Evolutionary conservation across 2,888 invertebrate species (phyloP), one percentile per base, ranked within the genome.

Genomic region (Scotopteryx bipunctaria): DNA sequence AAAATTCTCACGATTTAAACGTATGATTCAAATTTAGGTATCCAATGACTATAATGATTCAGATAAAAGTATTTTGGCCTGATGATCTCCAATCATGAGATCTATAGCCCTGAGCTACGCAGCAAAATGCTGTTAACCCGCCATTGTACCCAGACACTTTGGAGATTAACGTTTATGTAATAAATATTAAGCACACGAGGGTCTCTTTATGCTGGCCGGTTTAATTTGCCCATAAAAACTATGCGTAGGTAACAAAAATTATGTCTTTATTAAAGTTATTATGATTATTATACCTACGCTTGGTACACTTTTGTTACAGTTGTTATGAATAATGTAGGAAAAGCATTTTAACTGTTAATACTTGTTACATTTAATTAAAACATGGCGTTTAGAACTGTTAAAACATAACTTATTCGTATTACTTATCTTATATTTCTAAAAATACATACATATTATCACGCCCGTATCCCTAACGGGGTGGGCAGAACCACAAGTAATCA

Each of bases 251-350:
- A 59, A 74, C 71, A 67, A 73, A 77, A 81, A 80, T 78, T 79
- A 83, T 81, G 80, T 78, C 81, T 83, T 77, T 80, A 83, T 85
- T 78, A 78, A 66, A 75, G 65, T 68, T 66, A 80, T 85, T 79
- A 83, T 61, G 64, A 69, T 76, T 72, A 78, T 79, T 73, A 75
- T 67, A n/a, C n/a, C n/a, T n/a, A 73, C 69, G 67, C 66, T 74
- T 73, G 69, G 55, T 58, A 46, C 48, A 48, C 48, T 48, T 54
- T 54, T 15, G 48, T 44, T 48, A 49, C 48, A 35, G 44, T 35
- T 41, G 19, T 43, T 15, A 49, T 44, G 47, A 58, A 67, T 71
- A 67, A 63, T 63, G 48, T 17, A 44, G 17, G 25, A 36, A 31
- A 40, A 15, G 29, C 32, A 31, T 27, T 21, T 29, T 49, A 29